These are phyloP conservation scores for Anolis apletophallus DNA, from an alignment of 2,797 vertebrate genomes.

Conservation along the genomic window DNA sequence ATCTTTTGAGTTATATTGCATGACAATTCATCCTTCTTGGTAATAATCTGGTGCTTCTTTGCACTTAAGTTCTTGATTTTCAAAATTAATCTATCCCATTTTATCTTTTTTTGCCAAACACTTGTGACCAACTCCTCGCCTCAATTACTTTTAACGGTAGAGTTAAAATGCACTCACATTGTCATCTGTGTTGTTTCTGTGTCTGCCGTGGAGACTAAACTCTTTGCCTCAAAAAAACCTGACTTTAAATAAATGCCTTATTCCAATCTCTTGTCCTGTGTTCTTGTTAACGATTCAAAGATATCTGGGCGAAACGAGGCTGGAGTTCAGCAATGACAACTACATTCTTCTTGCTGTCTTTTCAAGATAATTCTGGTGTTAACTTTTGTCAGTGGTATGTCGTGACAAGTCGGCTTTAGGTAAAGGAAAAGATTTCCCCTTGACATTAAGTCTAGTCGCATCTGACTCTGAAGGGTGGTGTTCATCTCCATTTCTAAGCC, in stretches of 20 bases:
- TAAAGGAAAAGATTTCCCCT: no score
- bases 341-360: not conserved
- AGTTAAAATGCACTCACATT: constrained; percentile 59
- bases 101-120: constrained; percentile 47
- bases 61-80: constrained; percentile 54
- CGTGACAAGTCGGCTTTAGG: no score
- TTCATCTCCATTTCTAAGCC: no score
- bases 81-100: constrained; percentile 13
- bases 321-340: not conserved
- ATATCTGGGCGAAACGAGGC: not conserved
- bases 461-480: no score
- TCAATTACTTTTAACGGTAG: constrained; percentile 54
- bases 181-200: constrained; percentile 62
- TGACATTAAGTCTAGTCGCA: no score
- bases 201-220: constrained; percentile 56
- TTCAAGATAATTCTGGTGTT: not conserved
- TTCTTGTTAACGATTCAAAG: constrained; percentile 26
- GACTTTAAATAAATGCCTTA: constrained; percentile 71
- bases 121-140: constrained; percentile 28
- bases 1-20: constrained; percentile 29
- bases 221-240: constrained; percentile 59
- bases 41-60: constrained; percentile 55
- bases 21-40: constrained; percentile 46
- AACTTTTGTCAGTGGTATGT: no score
- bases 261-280: constrained; percentile 38